Conservation (phyloP, 2,888 invertebrate species). For the Dynastes hyllus region DNA sequence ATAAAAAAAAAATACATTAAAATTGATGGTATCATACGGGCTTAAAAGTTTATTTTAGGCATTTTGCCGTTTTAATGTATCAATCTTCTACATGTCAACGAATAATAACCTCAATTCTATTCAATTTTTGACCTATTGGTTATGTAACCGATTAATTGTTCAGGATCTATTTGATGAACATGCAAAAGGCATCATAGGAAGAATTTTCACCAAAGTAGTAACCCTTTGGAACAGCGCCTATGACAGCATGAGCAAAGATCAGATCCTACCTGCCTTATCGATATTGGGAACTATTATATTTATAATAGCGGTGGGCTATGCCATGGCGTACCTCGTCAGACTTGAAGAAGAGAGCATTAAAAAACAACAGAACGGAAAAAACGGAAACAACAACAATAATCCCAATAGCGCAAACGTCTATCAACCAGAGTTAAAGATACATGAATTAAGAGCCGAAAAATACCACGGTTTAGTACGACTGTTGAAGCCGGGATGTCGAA, state of each 20-base stretch:
- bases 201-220: conserved; percentile 78
- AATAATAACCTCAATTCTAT: too few relatives aligned
- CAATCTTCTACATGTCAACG: too few relatives aligned
- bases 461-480: conserved; percentile 95
- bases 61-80: too few relatives aligned
- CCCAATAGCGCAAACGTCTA: conserved; percentile 61
- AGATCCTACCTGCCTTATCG: conserved; percentile 85
- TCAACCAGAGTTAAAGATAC: conserved; percentile 84
- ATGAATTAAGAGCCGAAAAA: conserved; percentile 95
- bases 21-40: too few relatives aligned
- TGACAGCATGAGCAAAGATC: conserved; percentile 83
- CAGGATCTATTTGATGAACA: conserved; percentile 88
- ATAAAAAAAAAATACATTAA: too few relatives aligned
- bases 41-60: too few relatives aligned
- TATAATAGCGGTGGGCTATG: conserved; percentile 86
- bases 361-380: conserved; percentile 71
- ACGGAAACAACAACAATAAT: conserved; percentile 68
- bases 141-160: conserved; percentile 54
- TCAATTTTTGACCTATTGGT: conserved; percentile 1
- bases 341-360: conserved; percentile 77
- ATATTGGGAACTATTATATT: conserved; percentile 85
- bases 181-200: conserved; percentile 81
- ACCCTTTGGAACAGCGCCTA: conserved; percentile 82
- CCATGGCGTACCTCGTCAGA: conserved; percentile 88
- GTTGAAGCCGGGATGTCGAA: conserved; percentile 95